A percentile compares a stretch with the other conserved stretches of the same genome.
phyloP scores from a whole-genome alignment of 2,113 vertebrate species.

The Nestor notabilis region DNA sequence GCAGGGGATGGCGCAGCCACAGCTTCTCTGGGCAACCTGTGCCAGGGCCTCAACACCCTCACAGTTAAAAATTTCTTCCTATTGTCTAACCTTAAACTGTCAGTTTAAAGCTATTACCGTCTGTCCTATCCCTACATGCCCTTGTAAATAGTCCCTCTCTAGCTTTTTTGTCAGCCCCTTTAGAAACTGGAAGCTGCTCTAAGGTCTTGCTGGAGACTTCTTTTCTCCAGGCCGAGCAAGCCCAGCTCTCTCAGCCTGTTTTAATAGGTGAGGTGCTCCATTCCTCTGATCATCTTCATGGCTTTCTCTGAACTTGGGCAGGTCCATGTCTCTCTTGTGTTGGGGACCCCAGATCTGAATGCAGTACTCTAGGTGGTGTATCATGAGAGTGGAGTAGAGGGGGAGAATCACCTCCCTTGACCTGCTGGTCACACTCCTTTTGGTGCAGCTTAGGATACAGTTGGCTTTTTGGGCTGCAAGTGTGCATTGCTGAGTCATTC shows the following conservation, averaged over 20 bases:
- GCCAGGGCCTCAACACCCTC: background rate
- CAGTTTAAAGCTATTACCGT: background rate
- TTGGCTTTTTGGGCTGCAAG: background rate
- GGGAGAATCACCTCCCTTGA: background rate
- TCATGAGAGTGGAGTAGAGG: background rate
- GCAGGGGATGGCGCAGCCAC: background rate
- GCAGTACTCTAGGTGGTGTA: background rate
- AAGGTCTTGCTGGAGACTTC: background rate
- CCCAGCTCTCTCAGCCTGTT: background rate
- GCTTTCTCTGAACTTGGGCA: background rate
- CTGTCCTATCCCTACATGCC: background rate
- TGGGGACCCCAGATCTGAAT: background rate
- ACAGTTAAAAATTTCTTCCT: background rate
- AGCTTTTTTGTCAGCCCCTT: background rate
- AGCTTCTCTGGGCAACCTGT: background rate
- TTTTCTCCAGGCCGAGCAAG: background rate
- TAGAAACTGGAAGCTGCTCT: background rate
- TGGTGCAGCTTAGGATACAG: background rate
- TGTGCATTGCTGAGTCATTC: background rate
- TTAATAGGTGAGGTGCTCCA: background rate
- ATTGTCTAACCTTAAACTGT: background rate
- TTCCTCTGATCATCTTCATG: background rate
- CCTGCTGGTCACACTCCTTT: background rate
- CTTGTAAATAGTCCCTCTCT: background rate
- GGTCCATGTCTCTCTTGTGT: background rate